Conservation (phyloP, 2,888 invertebrate genomes). For the Sesia apiformis region DNA sequence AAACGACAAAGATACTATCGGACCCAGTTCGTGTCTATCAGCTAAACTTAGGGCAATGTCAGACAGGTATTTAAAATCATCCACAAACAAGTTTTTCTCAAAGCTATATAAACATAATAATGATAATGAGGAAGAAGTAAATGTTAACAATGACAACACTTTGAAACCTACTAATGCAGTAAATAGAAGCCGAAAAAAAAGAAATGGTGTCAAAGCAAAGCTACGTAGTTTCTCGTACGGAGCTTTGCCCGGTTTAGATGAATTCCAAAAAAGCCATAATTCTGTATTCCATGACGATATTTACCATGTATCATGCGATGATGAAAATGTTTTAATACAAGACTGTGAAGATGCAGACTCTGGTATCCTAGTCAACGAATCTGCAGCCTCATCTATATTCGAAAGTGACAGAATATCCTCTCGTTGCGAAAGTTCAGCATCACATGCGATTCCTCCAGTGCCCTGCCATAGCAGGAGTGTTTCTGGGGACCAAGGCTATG, state of each 20-base stretch:
- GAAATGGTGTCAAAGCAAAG: conserved; percentile 64
- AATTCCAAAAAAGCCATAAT: conserved; percentile 76
- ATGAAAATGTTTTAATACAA: conserved; percentile 71
- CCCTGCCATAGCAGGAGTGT: conserved; percentile 64
- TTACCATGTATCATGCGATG: conserved; percentile 62
- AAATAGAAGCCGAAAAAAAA: conserved; percentile 52
- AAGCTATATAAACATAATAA: conserved; percentile 76
- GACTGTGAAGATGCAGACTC: conserved; percentile 83
- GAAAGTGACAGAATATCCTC: conserved; percentile 71
- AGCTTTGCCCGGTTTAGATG: conserved; percentile 81
- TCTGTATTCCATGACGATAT: conserved; percentile 78
- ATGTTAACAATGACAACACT: conserved; percentile 35
- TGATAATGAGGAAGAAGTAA: conserved; percentile 38
- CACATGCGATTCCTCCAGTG: conserved; percentile 47
- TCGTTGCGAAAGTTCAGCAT: conserved; percentile 69
- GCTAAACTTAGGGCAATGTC: conserved; percentile 83
- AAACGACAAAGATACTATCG: conserved; percentile 62
- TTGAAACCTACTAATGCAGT: conserved; percentile 39
- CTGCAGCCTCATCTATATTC: conserved; percentile 79
- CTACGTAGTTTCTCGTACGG: conserved; percentile 84
- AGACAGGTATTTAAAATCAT: conserved; percentile 80
- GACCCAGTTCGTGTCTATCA: conserved; percentile 77
- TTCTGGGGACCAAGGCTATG: conserved; percentile 63
- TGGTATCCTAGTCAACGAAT: conserved; percentile 83
- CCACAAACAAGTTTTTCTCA: conserved; percentile 79